These are phyloP conservation scores for Acridotheres tristis DNA, from an alignment of 2,797 vertebrate species.

Conservation along the genomic window DNA sequence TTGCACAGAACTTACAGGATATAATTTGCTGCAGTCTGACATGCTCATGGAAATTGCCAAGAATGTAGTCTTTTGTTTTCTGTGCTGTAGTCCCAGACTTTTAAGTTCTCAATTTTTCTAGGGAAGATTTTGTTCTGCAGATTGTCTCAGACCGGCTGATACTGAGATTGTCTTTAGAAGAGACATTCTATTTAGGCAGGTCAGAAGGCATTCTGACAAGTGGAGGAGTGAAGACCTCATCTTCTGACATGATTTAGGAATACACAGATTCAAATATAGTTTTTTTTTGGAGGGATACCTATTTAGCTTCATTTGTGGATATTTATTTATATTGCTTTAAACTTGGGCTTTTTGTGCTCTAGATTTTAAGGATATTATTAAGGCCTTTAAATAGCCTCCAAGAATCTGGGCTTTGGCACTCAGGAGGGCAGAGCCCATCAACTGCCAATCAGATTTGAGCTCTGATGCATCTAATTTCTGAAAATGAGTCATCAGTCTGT, in stretches of 20 bases:
- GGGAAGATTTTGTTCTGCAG: neutral
- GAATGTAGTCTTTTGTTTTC: neutral
- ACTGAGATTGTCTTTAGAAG: neutral
- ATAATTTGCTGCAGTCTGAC: slow-evolving; percentile 20
- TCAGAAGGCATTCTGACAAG: neutral
- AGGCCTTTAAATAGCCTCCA: neutral
- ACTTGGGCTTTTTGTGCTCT: neutral
- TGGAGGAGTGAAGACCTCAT: neutral
- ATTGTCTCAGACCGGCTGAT: neutral
- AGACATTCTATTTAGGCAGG: neutral
- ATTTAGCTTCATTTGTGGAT: neutral
- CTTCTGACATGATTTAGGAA: neutral
- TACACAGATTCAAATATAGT: neutral
- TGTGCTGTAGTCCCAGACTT: neutral
- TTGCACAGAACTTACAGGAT: neutral
- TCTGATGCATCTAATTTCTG: neutral
- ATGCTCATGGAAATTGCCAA: neutral
- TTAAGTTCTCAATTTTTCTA: neutral
- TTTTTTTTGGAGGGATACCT: neutral
- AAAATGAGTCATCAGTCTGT: neutral
- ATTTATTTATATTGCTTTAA: slow-evolving; percentile 6
- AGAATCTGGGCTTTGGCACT: neutral
- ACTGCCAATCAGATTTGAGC: neutral
- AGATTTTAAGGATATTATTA: neutral
- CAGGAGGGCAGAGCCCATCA: neutral